Percentiles rank a stretch among this genome's conserved stretches.
Conservation (phyloP, 2,888 invertebrate genomes). For the Prenolepis imparis region DNA sequence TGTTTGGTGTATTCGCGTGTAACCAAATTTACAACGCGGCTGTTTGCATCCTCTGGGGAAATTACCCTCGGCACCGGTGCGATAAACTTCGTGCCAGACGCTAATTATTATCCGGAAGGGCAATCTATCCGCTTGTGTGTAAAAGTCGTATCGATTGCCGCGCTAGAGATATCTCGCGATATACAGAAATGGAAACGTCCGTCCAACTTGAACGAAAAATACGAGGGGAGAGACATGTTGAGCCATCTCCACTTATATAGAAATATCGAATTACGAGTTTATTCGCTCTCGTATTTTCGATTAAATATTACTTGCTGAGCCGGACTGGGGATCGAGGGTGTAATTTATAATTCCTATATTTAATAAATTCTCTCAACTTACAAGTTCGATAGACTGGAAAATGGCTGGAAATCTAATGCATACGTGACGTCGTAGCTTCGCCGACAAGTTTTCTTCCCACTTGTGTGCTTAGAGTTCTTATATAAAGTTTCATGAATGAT, state of each 20-base stretch:
- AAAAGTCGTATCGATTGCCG: slow-evolving; percentile 35
- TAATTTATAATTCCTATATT: background rate
- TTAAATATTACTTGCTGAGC: background rate
- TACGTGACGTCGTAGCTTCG: background rate
- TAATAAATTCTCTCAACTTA: background rate
- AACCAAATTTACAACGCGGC: slow-evolving; percentile 50
- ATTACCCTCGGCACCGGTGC: slow-evolving; percentile 54
- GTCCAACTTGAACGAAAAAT: background rate
- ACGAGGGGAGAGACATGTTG: background rate
- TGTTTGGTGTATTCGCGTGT: slow-evolving; percentile 5
- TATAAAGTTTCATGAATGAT: background rate
- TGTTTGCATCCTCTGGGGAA: slow-evolving; percentile 55
- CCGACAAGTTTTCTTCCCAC: background rate
- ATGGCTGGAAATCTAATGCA: background rate
- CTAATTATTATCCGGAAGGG: slow-evolving; percentile 56
- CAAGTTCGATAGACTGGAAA: background rate
- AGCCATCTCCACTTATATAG: background rate
- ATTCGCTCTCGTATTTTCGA: background rate
- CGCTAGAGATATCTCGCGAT: background rate
- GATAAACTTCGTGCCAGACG: slow-evolving; percentile 49
- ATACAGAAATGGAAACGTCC: background rate
- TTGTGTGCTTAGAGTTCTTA: background rate
- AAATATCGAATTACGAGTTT: background rate
- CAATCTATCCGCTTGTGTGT: slow-evolving; percentile 29
- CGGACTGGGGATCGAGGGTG: too few relatives aligned